Percentiles rank a stretch among this genome's conserved stretches.
phyloP scores from a whole-genome alignment of 1,140 invertebrate species.

The Apis laboriosa region DNA sequence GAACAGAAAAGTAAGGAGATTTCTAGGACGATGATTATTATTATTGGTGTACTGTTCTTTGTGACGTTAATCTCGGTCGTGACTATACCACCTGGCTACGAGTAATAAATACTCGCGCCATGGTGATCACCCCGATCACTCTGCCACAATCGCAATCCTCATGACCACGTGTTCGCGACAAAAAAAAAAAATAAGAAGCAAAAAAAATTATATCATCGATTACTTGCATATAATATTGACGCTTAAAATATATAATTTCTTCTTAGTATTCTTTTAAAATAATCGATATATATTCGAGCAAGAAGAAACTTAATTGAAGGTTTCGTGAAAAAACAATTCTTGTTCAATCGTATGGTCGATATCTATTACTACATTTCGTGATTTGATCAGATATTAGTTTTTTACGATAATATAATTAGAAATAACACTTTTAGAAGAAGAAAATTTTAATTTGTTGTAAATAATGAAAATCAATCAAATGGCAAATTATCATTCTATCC shows the following conservation, averaged over 20 bases:
- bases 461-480: too few species aligned
- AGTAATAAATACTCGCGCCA: conserved; percentile 74
- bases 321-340: too few species aligned
- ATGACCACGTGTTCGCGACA: conserved; percentile 44
- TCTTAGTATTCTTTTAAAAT: background rate
- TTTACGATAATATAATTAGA: too few species aligned
- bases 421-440: too few species aligned
- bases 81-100: conserved; percentile 79
- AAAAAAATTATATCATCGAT: background rate
- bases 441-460: too few species aligned
- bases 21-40: conserved; percentile 81
- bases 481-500: too few species aligned
- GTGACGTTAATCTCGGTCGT: conserved; percentile 81
- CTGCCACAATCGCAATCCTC: conserved; percentile 72
- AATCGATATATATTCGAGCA: background rate
- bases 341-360: too few species aligned
- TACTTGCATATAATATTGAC: background rate
- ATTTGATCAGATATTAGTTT: too few species aligned
- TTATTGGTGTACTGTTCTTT: conserved; percentile 81
- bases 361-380: too few species aligned
- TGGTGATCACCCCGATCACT: conserved; percentile 76
- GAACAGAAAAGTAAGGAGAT: conserved; percentile 94
- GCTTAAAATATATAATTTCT: background rate
- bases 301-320: too few species aligned
- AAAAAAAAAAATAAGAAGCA: background rate